These are phyloP conservation scores for Ischnura elegans DNA, from an alignment of 2,888 invertebrate genomes.

Conservation along the genomic window DNA sequence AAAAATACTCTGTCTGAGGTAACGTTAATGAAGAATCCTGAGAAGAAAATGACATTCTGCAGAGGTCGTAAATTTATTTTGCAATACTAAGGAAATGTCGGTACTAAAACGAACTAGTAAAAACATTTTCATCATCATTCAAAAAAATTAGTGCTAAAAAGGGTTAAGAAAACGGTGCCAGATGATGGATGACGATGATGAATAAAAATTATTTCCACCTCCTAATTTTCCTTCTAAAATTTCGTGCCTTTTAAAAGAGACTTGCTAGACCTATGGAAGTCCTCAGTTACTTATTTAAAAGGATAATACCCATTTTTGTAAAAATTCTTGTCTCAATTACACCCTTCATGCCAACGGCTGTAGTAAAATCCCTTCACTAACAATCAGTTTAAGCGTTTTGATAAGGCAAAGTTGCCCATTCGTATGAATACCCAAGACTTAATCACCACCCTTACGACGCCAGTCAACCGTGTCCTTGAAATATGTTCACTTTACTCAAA, in stretches of 20 bases:
- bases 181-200: not conserved
- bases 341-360: not conserved
- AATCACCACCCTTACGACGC: too few relatives aligned
- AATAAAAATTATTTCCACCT: not conserved
- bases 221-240: not conserved
- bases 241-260: not conserved
- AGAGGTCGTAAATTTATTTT: not conserved
- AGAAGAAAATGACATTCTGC: not conserved
- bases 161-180: not conserved
- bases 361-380: too few relatives aligned
- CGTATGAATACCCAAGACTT: not conserved
- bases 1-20: not conserved
- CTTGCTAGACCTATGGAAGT: not conserved
- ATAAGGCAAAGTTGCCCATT: not conserved
- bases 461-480: too few relatives aligned
- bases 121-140: not conserved
- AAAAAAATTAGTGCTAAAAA: not conserved
- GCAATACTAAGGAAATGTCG: not conserved
- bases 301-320: not conserved
- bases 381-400: too few relatives aligned
- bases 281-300: not conserved
- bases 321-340: not conserved
- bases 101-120: not conserved
- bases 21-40: not conserved
- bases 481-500: too few relatives aligned